Evolutionary conservation across 1,140 invertebrate species (phyloP), one percentile per base, ranked within the genome.

Genomic region (Pachyrhynchus sulphureomaculatus): DNA sequence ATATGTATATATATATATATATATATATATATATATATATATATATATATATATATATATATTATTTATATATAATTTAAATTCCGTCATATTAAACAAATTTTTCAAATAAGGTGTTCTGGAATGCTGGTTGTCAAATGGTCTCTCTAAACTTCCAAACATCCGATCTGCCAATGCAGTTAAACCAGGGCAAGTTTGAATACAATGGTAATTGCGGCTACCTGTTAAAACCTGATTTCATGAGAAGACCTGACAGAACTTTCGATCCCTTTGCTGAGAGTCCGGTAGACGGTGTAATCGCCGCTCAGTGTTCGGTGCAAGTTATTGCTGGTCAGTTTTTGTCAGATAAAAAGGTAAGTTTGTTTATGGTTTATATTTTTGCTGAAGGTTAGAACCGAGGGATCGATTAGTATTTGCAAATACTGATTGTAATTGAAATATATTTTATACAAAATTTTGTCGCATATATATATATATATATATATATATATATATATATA

Each of bases 101-200:
- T 13, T 10, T 57, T 32, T 21, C 41, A 34, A 64, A 47, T 12
- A 68, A 91, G 88, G 90, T 93, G 41, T 94, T 94, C 77, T 94
- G 91, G 91, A 94, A 94, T 79, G 91, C 91, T 29, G 91, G 91
- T 57, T 93, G 91, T 73, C 91, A 94, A 81, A 99, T 99, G 97
- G 97, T 99, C 10, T 96, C 98, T 0, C 81, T 99, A n/a, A 99
- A 99, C 82, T 99, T 99, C 80, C 98, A 99, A 86, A 99, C 97
- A 10, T 88, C 96, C 12, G 98, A 99, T 83, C 81, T 99, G 61
- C 96, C 96, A 10, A 99, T 99, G 96, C 98, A 99, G 81, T 81
- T 99, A 54, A 99, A 99, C 81, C 96, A 99, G 82, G 98, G 98
- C 63, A 99, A 99, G 83, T 99, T 99, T 80, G 98, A 99, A 77